Evolutionary conservation across 2,113 vertebrate genomes (phyloP).

Genomic region (Aptenodytes patagonicus): DNA sequence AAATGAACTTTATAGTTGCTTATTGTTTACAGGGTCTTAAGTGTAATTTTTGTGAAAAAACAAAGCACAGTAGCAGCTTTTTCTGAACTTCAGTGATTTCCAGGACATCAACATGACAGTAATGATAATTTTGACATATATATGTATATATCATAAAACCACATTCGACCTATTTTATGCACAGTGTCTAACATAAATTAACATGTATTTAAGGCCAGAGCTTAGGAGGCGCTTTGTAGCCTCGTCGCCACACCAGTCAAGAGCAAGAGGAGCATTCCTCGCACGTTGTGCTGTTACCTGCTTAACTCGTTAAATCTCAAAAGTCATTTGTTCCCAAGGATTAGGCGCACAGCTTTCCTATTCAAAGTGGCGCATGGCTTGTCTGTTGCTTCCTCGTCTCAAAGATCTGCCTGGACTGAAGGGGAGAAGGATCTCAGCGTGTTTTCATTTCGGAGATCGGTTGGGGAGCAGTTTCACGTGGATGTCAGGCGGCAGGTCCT

Average conservation of each 20-base stretch:
- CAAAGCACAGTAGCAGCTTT: not conserved
- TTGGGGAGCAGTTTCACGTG: not conserved
- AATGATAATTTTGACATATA: not conserved
- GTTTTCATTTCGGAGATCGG: not conserved
- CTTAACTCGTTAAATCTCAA: not conserved
- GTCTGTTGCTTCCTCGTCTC: not conserved
- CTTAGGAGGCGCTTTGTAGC: not conserved
- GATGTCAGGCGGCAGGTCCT: not conserved
- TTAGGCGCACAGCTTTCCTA: not conserved
- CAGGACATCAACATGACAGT: not conserved
- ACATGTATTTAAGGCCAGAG: not conserved
- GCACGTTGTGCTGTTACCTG: not conserved
- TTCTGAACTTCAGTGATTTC: not conserved
- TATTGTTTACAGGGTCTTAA: not conserved
- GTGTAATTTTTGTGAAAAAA: not conserved
- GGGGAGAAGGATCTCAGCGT: not conserved
- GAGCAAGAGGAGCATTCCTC: not conserved
- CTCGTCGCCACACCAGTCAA: not conserved
- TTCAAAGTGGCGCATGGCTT: rapidly evolving
- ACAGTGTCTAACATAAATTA: not conserved
- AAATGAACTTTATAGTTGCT: not conserved
- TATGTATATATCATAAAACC: not conserved
- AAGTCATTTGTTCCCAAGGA: not conserved
- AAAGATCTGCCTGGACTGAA: too few species aligned
- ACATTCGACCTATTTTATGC: not conserved